These are phyloP conservation scores for Halesus radiatus DNA, from an alignment of 1,140 invertebrate genomes.

Conservation along the genomic window DNA sequence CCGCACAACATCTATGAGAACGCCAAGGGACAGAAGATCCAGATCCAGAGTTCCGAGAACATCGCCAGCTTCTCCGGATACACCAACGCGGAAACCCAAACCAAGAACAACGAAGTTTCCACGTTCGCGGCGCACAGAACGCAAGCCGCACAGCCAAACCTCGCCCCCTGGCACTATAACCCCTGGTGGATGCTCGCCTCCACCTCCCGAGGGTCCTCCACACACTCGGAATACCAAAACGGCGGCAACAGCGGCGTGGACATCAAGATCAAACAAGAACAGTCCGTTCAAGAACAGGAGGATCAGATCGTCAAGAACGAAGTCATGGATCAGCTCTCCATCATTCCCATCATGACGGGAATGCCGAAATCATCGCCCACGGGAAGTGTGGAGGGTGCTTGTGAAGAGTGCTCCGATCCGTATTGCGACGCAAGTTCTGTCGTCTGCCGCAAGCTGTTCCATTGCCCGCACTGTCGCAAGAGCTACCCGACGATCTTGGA, in stretches of 20 bases:
- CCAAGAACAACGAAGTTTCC: constrained; percentile 64
- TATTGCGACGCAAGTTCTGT: constrained; percentile 68
- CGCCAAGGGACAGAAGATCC: constrained; percentile 41
- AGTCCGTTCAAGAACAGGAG: constrained; percentile 57
- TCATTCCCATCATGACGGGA: constrained; percentile 51
- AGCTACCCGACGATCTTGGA: constrained; percentile 69
- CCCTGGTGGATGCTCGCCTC: constrained; percentile 71
- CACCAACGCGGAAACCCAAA: constrained; percentile 69
- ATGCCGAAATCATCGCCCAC: constrained; percentile 59
- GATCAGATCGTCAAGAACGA: constrained; percentile 52
- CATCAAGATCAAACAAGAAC: constrained; percentile 68
- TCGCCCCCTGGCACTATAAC: constrained; percentile 69
- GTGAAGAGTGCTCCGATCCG: constrained; percentile 70
- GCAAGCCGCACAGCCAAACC: constrained; percentile 61
- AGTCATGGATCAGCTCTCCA: constrained; percentile 54
- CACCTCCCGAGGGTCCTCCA: constrained; percentile 62
- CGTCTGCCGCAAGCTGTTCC: constrained; percentile 68
- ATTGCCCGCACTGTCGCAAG: constrained; percentile 69
- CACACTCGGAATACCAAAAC: constrained; percentile 63
- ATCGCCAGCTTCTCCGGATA: constrained; percentile 68
- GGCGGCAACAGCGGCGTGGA: constrained; percentile 61
- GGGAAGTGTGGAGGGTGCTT: constrained; percentile 65
- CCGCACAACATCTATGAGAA: constrained; percentile 69
- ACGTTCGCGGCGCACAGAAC: constrained; percentile 45
- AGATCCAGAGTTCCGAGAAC: constrained; percentile 59